Evolutionary conservation across 2,797 vertebrate genomes (phyloP), one percentile per base, ranked within the genome.

Genomic region (Ctenopoma multispine): DNA sequence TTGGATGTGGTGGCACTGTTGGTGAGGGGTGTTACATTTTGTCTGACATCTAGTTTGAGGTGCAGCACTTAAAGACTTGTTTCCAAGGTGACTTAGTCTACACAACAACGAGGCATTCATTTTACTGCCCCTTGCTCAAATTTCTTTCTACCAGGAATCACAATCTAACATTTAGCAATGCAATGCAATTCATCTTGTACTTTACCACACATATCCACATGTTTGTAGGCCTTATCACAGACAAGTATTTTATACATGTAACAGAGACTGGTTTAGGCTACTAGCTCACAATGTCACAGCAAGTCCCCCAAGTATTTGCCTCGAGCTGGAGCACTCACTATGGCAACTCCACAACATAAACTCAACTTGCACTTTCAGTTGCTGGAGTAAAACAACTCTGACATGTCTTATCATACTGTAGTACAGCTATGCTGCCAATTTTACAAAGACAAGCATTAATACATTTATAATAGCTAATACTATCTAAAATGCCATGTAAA

Each of bases 261-360:
- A 40, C 38, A 55, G 15, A 72, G 40, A n/a, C 20, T 0, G 1
- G 14, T 55, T 64, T 20, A 53, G 36, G 58, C 44, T 38, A 9
- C 8, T 44, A 27, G 36, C 44, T 72, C 49, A 57, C 64, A 50
- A 51, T 48, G 58, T 57, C 21, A 40, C 24, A 68, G 34, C 18
- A 15, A 27, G 47, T 75, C 62, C 68, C 77, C 49, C 14, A 48
- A 56, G 73, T 49, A 47, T 36, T 60, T 48, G 38, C 56, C 62
- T 15, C 8, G 43, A 76, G 71, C 62, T 71, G 48, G 23, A 13
- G 27, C 23, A 2, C 40, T 90, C 78, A 44, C 85, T 69, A 85
- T 84, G 75, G 80, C 63, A 88, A 91, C 89, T 1, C 15, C 75
- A 85, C 81, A 87, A 90, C 87, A 93, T 40, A 38, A 61, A 46